These are phyloP conservation scores for Anoplius nigerrimus DNA, from an alignment of 2,888 invertebrate species.

Conservation along the genomic window DNA sequence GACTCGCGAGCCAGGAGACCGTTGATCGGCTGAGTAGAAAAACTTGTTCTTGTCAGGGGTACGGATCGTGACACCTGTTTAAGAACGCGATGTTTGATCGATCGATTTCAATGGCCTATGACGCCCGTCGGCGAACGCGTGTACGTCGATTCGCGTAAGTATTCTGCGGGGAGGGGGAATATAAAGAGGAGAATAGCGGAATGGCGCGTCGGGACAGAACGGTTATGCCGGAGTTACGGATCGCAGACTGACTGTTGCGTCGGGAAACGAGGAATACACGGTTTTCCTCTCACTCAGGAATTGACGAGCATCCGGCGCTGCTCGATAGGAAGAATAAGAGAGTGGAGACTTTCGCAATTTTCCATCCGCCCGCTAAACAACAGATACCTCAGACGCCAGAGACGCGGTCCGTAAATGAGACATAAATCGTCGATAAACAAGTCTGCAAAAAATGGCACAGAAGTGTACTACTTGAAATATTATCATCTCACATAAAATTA, in stretches of 20 bases:
- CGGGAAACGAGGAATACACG: slow-evolving; percentile 62
- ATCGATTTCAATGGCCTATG: slow-evolving; percentile 57
- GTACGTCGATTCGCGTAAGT: slow-evolving; percentile 38
- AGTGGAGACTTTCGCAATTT: too few species aligned
- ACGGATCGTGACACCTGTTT: slow-evolving; percentile 65
- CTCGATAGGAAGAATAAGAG: slow-evolving; percentile 7
- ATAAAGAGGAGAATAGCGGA: neutral
- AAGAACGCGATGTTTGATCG: slow-evolving; percentile 69
- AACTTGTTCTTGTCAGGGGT: slow-evolving; percentile 68
- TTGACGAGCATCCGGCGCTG: slow-evolving; percentile 44
- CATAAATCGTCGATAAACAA: too few species aligned
- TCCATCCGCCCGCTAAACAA: too few species aligned
- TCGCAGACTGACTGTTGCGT: slow-evolving; percentile 43
- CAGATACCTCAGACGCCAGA: too few species aligned
- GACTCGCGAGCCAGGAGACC: slow-evolving; percentile 38
- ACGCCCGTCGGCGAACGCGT: slow-evolving; percentile 15
- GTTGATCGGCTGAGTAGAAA: slow-evolving; percentile 69
- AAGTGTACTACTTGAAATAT: too few species aligned
- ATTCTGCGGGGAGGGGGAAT: neutral
- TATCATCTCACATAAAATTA: too few species aligned
- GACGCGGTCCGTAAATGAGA: too few species aligned
- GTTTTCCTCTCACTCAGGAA: slow-evolving; percentile 73
- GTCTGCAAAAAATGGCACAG: too few species aligned
- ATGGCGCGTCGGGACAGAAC: slow-evolving; percentile 14
- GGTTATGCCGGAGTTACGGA: neutral